phyloP scores from a whole-genome alignment of 2,113 vertebrate species.

The Uropsilus gracilis region DNA sequence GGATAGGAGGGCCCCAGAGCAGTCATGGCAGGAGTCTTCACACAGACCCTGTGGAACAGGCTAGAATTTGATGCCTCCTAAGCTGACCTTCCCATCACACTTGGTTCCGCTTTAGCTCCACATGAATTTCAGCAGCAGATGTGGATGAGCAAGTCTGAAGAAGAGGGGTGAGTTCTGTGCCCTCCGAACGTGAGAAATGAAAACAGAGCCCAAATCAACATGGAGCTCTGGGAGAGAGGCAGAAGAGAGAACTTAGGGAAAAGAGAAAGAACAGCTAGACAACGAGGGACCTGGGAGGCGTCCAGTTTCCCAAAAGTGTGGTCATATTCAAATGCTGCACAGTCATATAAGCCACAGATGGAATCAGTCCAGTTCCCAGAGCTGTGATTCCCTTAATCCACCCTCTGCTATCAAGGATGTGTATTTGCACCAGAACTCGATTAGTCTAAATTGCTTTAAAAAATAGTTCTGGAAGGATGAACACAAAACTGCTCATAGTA shows the following conservation, averaged over 20 bases:
- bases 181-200: background rate
- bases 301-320: too few relatives aligned
- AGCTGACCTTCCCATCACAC: background rate
- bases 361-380: background rate
- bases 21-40: too few relatives aligned
- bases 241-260: background rate
- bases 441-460: conserved; percentile 41
- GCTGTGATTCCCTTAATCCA: background rate
- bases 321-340: background rate
- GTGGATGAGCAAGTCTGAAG: background rate
- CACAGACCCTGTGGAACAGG: background rate
- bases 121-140: background rate
- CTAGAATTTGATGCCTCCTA: background rate
- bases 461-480: conserved; percentile 8
- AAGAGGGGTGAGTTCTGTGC: background rate
- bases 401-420: conserved; percentile 3
- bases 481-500: background rate
- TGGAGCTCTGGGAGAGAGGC: background rate
- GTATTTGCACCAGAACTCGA: background rate
- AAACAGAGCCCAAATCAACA: background rate
- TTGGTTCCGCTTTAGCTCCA: background rate
- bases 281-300: background rate
- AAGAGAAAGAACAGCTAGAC: background rate
- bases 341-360: background rate
- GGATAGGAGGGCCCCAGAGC: too few relatives aligned